Conservation (phyloP, 2,113 vertebrate species). For the Hystrix brachyura region DNA sequence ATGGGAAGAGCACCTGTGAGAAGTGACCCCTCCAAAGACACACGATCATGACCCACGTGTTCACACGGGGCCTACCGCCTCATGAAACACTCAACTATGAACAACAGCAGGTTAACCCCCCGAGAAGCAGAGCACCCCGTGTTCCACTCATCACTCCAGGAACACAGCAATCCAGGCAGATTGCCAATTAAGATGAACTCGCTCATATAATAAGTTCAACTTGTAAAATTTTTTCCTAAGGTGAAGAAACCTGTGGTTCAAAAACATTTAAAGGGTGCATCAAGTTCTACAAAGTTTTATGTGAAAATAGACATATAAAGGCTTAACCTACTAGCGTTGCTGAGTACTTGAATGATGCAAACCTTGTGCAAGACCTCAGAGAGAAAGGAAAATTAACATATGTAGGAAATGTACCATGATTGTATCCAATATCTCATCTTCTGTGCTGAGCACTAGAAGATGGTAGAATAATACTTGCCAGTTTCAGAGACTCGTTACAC, state of each 20-base stretch:
- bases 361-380: background rate
- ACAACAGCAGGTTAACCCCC: background rate
- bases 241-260: background rate
- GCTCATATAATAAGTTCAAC: background rate
- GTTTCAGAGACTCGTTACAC: background rate
- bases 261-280: background rate
- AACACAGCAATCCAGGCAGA: background rate
- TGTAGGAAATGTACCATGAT: background rate
- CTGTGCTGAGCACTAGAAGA: background rate
- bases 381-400: background rate
- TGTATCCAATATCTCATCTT: background rate
- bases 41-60: background rate
- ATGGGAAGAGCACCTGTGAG: background rate
- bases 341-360: background rate
- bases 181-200: background rate
- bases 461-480: background rate
- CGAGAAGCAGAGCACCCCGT: background rate
- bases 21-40: background rate
- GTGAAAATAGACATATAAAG: background rate
- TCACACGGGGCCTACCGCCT: too few species aligned
- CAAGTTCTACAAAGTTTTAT: background rate
- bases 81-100: background rate
- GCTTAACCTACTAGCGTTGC: background rate
- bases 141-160: background rate
- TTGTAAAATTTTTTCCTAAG: background rate